Evolutionary conservation across 2,797 vertebrate species (phyloP).

Genomic region (Cryptoprocta ferox): DNA sequence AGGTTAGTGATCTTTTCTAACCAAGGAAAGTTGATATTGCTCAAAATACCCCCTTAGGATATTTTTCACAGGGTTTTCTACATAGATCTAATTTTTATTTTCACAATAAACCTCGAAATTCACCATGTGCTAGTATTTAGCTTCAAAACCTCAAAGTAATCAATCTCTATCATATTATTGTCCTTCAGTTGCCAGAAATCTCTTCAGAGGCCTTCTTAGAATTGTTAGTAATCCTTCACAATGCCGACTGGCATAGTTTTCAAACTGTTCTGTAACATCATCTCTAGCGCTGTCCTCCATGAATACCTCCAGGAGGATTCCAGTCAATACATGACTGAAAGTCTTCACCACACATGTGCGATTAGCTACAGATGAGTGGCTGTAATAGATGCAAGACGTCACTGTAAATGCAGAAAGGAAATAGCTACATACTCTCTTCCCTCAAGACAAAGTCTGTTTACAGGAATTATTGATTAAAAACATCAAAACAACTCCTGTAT

Average conservation of each 20-base stretch:
- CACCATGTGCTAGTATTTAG: background rate
- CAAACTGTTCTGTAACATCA: background rate
- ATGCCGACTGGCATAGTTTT: background rate
- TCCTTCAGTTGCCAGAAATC: background rate
- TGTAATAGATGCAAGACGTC: background rate
- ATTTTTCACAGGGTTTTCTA: background rate
- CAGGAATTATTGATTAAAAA: background rate
- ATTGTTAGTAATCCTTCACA: constrained; percentile 4
- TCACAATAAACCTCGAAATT: background rate
- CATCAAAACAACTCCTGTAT: background rate
- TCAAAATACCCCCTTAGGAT: too few relatives aligned
- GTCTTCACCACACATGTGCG: background rate
- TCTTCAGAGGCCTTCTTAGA: background rate
- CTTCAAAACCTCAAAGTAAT: background rate
- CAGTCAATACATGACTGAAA: background rate
- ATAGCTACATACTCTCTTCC: background rate
- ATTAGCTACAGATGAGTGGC: background rate
- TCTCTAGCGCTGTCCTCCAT: fast-evolving
- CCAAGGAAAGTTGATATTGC: background rate
- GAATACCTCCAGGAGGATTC: background rate
- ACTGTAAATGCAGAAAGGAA: background rate
- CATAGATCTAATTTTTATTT: background rate
- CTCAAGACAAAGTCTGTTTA: background rate
- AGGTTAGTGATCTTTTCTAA: background rate
- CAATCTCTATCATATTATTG: background rate